Conservation (phyloP, 2,888 invertebrate genomes). For the Invenusta paracnida region DNA sequence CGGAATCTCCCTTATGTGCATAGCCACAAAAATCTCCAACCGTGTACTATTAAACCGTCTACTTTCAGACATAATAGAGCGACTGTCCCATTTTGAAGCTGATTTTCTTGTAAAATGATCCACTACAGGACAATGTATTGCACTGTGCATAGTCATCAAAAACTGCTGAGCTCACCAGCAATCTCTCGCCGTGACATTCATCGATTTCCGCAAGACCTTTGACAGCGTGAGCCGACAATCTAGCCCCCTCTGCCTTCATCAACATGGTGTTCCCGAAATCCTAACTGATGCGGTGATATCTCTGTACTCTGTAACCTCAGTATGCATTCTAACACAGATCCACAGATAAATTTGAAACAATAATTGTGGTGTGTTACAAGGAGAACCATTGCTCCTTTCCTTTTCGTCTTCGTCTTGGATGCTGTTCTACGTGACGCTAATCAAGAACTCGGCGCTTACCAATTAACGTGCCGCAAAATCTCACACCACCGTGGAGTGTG, state of each 20-base stretch:
- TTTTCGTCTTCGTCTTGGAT: neutral
- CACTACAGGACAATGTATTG: neutral
- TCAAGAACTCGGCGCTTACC: neutral
- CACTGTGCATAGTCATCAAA: neutral
- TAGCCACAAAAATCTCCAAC: neutral
- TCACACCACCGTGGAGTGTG: neutral
- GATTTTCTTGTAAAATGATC: neutral
- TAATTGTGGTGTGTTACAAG: neutral
- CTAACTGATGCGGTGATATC: neutral
- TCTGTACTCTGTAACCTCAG: neutral
- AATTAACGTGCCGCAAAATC: neutral
- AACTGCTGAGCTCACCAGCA: neutral
- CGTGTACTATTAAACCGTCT: neutral
- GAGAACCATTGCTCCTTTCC: neutral
- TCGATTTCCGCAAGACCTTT: conserved; percentile 5
- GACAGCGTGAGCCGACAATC: neutral
- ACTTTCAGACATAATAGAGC: neutral
- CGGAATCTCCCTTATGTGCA: neutral
- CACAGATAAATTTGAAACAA: neutral
- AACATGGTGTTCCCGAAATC: neutral
- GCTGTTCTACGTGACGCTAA: neutral
- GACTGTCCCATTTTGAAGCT: neutral
- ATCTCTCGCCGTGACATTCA: neutral
- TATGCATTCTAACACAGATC: neutral
- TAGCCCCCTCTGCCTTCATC: neutral